A percentile compares a stretch with the other conserved stretches of the same genome.
Conservation (phyloP, 1,140 invertebrate genomes). For the Aphidius ervi region DNA sequence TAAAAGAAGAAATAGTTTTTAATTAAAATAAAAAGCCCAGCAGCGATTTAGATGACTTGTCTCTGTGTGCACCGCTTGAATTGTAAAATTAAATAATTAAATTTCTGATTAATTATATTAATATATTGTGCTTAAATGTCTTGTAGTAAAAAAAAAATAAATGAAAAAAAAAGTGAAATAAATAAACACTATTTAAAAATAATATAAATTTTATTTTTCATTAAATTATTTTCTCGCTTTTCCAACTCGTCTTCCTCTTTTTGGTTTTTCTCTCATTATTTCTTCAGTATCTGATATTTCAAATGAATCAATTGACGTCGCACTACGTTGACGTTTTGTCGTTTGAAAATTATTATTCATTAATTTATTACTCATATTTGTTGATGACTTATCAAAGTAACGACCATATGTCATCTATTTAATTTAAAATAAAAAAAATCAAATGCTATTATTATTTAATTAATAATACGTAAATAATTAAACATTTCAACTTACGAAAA, state of each 20-base stretch:
- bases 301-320: constrained; percentile 31
- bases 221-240: constrained; percentile 14
- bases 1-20: too few species aligned
- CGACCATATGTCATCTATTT: constrained; percentile 19
- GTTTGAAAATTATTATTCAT: constrained; percentile 18
- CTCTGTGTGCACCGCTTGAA: too few species aligned
- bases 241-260: constrained; percentile 12
- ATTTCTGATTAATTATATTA: too few species aligned
- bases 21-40: too few species aligned
- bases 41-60: too few species aligned
- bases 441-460: background rate
- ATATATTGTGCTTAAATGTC: too few species aligned
- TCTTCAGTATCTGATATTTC: constrained; percentile 31
- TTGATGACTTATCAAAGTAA: constrained; percentile 10
- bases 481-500: constrained; percentile 8
- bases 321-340: constrained; percentile 26
- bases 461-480: too few species aligned
- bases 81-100: too few species aligned
- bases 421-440: background rate
- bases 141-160: too few species aligned
- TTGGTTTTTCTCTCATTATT: constrained; percentile 13
- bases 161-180: too few species aligned
- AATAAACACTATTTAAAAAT: too few species aligned
- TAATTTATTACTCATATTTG: constrained; percentile 16
- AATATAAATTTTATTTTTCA: too few species aligned